phyloP scores from a whole-genome alignment of 1,140 invertebrate genomes.

The Drosophila nebulosa region DNA sequence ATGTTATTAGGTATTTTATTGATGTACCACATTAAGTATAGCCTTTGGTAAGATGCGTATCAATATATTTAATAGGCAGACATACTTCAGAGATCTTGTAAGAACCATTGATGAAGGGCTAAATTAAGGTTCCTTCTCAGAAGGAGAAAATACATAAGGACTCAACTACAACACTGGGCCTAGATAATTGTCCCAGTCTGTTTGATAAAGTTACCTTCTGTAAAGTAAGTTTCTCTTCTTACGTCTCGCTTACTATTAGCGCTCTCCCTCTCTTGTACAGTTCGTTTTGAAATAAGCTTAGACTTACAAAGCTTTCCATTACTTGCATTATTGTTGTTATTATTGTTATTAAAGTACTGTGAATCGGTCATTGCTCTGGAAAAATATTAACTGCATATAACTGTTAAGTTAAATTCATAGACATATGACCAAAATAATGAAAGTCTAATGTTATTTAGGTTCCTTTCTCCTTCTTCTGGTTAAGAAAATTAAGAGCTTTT shows the following conservation, averaged over 20 bases:
- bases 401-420: background rate
- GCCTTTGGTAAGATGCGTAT: too few species aligned
- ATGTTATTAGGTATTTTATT: background rate
- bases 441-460: background rate
- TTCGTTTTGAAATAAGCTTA: background rate
- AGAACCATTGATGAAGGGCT: too few species aligned
- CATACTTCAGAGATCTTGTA: too few species aligned
- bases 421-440: background rate
- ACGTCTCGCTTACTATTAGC: conserved; percentile 20
- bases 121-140: too few species aligned
- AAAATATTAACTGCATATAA: background rate
- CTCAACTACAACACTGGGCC: too few species aligned
- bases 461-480: background rate
- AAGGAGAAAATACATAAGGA: too few species aligned
- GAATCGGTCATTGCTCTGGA: background rate
- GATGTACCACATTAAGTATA: too few species aligned
- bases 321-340: conserved; percentile 17
- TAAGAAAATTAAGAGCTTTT: conserved; percentile 31
- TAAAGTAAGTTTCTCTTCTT: background rate
- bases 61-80: too few species aligned
- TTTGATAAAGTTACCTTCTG: background rate
- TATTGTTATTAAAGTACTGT: background rate
- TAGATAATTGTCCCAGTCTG: too few species aligned
- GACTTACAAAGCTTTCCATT: conserved; percentile 30
- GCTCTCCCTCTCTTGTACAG: background rate